Conservation (phyloP, 2,113 vertebrate species). For the Rynchops niger region DNA sequence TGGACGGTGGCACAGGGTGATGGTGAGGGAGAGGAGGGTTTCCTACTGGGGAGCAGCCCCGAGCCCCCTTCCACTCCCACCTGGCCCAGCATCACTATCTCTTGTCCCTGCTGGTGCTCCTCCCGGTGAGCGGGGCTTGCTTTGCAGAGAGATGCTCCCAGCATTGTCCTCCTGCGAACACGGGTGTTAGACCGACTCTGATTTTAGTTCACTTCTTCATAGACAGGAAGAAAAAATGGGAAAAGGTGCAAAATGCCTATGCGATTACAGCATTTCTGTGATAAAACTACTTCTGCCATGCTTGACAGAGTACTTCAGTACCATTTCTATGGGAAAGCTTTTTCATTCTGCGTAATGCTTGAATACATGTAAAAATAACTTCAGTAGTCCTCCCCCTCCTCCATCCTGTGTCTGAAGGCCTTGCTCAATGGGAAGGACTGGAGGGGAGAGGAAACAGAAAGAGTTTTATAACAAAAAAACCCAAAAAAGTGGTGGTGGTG, state of each 20-base stretch:
- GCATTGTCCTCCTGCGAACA: not conserved
- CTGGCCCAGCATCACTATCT: not conserved
- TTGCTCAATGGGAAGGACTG: not conserved
- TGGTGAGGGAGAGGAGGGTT: not conserved
- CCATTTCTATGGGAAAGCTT: not conserved
- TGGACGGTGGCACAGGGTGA: not conserved
- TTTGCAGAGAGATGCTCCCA: not conserved
- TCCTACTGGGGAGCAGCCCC: not conserved
- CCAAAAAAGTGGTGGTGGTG: no score
- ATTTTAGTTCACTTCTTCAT: conserved; percentile 15
- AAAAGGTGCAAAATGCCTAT: not conserved
- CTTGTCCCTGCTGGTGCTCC: not conserved
- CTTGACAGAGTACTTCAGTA: not conserved
- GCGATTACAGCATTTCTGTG: not conserved
- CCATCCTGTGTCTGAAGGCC: not conserved
- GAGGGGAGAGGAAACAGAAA: not conserved
- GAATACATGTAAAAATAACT: not conserved
- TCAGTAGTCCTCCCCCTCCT: not conserved
- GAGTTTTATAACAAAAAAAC: not conserved
- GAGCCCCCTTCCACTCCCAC: not conserved
- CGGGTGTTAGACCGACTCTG: not conserved
- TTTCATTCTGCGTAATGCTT: not conserved
- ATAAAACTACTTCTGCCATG: not conserved
- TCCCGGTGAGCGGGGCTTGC: not conserved
- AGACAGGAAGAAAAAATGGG: not conserved